Conservation (phyloP, 2,888 invertebrate species). For the Melieria crassipennis region DNA sequence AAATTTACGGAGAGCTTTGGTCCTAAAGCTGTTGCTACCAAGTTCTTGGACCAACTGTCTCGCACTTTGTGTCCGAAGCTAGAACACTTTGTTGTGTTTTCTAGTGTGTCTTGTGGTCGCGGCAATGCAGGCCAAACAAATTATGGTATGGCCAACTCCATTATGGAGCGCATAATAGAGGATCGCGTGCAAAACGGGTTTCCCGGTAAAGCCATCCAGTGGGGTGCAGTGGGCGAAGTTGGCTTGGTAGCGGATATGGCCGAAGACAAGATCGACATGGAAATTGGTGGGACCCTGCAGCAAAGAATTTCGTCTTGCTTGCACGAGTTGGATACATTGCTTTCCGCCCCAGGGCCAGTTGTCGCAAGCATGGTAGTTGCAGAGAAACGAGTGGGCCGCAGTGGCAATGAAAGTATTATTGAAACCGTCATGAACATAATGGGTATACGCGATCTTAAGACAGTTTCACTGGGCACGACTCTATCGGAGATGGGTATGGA, state of each 20-base stretch:
- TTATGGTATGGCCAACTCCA: slow-evolving; percentile 43
- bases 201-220: slow-evolving; percentile 86
- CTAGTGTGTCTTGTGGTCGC: slow-evolving; percentile 89
- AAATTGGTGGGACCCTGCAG: slow-evolving; percentile 83
- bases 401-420: slow-evolving; percentile 74
- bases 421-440: slow-evolving; percentile 78
- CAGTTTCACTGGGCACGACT: slow-evolving; percentile 75
- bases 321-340: slow-evolving; percentile 76
- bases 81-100: slow-evolving; percentile 88
- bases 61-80: slow-evolving; percentile 70
- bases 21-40: slow-evolving; percentile 86
- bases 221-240: slow-evolving; percentile 92
- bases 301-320: slow-evolving; percentile 88
- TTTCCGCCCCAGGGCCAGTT: slow-evolving; percentile 75
- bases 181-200: slow-evolving; percentile 74
- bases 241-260: slow-evolving; percentile 83
- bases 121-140: slow-evolving; percentile 88
- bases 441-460: slow-evolving; percentile 76
- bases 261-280: slow-evolving; percentile 74
- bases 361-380: slow-evolving; percentile 89
- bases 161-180: slow-evolving; percentile 70
- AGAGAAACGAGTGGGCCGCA: slow-evolving; percentile 75
- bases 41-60: slow-evolving; percentile 76
- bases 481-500: slow-evolving; percentile 95
- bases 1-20: slow-evolving; percentile 75